A percentile compares a stretch with the other conserved stretches of the same genome.
Evolutionary conservation across 2,797 vertebrate species (phyloP).

Genomic region (Pitangus sulphuratus): DNA sequence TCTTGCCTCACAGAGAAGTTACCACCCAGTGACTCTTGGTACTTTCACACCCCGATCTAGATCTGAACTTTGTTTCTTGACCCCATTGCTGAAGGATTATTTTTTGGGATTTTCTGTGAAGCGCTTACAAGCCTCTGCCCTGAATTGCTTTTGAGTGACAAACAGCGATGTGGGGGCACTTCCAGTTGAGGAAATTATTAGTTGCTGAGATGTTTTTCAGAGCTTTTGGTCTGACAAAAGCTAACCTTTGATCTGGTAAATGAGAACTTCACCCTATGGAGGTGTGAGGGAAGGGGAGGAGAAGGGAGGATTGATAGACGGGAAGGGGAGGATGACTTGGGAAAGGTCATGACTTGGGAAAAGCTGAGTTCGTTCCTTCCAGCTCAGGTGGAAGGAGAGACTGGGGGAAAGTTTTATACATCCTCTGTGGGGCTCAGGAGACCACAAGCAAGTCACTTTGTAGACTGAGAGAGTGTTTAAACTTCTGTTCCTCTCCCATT

Average conservation of each 20-base stretch:
- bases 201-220: background rate
- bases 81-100: background rate
- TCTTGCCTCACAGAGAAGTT: background rate
- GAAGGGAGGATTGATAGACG: background rate
- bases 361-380: background rate
- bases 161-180: background rate
- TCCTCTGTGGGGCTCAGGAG: background rate
- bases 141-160: background rate
- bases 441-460: background rate
- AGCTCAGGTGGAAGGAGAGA: background rate
- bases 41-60: background rate
- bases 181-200: background rate
- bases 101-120: background rate
- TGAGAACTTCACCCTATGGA: background rate
- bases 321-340: background rate
- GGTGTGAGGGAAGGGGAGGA: background rate
- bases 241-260: conserved; percentile 47
- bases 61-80: background rate
- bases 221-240: conserved; percentile 3
- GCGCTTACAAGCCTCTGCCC: background rate
- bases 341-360: background rate
- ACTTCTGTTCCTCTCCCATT: background rate
- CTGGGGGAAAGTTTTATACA: background rate
- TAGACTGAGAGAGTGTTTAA: background rate
- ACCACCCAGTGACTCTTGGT: background rate